Conservation (phyloP, 2,113 vertebrate species). For the Hemiscyllium ocellatum region DNA sequence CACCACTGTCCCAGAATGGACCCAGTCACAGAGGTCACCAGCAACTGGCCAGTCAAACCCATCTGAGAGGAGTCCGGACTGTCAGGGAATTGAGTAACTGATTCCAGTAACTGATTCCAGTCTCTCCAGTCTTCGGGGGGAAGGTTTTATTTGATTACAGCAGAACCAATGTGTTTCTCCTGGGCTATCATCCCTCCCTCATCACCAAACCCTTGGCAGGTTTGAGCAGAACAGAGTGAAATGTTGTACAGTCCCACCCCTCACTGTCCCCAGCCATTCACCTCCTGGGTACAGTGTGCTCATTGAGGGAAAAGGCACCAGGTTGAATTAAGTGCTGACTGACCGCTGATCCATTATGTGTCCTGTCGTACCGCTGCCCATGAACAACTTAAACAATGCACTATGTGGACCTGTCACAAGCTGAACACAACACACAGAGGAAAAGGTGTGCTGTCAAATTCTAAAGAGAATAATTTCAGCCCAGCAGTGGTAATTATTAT, state of each 20-base stretch:
- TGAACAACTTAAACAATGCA: neutral
- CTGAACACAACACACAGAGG: neutral
- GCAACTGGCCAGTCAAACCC: neutral
- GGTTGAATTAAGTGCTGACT: neutral
- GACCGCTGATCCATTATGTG: neutral
- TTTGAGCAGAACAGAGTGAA: neutral
- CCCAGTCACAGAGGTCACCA: neutral
- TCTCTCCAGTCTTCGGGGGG: neutral
- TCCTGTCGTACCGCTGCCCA: neutral
- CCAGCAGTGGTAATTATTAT: neutral
- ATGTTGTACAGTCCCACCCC: neutral
- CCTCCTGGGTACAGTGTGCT: neutral
- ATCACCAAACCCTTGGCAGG: rapidly evolving
- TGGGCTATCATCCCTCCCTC: neutral
- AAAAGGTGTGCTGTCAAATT: neutral
- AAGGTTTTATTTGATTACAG: neutral
- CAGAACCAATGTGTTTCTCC: neutral
- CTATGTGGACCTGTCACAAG: neutral
- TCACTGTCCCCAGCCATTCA: neutral
- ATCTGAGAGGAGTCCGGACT: neutral
- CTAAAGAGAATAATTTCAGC: neutral
- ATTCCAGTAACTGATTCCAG: neutral
- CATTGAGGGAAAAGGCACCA: neutral
- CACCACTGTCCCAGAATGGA: neutral
- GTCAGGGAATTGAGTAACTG: neutral